Conservation (phyloP, 2,888 invertebrate species). For the Temnothorax rugatulus region DNA sequence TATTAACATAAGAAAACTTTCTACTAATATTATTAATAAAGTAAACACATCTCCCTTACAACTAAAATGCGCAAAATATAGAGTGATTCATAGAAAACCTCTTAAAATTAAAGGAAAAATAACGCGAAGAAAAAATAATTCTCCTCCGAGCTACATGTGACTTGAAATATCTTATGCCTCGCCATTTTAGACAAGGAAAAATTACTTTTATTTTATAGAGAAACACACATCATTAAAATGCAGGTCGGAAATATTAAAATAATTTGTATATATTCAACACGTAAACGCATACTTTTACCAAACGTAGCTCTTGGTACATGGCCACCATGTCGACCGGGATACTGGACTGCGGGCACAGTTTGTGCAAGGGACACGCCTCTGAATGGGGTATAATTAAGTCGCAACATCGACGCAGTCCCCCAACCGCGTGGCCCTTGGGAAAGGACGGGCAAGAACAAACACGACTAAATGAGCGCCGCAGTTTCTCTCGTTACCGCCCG, state of each 20-base stretch:
- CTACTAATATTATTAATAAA: not conserved
- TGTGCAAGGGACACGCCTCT: conserved; percentile 83
- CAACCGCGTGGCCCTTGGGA: conserved; percentile 76
- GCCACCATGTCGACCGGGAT: conserved; percentile 75
- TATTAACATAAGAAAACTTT: not conserved
- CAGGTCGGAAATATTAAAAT: not conserved
- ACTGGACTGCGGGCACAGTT: conserved; percentile 76
- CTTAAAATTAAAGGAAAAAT: not conserved
- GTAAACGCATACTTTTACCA: not conserved
- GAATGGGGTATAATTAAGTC: conserved; percentile 86
- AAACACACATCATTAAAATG: conserved; percentile 12
- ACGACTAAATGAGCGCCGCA: conserved; percentile 84
- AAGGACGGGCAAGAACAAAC: conserved; percentile 84
- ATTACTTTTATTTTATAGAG: not conserved
- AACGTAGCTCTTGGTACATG: conserved; percentile 72
- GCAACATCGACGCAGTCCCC: conserved; percentile 82
- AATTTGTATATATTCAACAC: conserved; percentile 9
- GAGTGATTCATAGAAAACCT: not conserved
- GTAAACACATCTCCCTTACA: not conserved
- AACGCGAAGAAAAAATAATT: not conserved
- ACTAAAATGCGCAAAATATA: not conserved
- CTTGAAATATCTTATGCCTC: not conserved
- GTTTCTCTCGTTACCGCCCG: conserved; percentile 77
- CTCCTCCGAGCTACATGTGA: not conserved
- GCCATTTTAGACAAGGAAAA: not conserved